Evolutionary conservation across 2,113 vertebrate genomes (phyloP).

Genomic region (Crypturellus undulatus): DNA sequence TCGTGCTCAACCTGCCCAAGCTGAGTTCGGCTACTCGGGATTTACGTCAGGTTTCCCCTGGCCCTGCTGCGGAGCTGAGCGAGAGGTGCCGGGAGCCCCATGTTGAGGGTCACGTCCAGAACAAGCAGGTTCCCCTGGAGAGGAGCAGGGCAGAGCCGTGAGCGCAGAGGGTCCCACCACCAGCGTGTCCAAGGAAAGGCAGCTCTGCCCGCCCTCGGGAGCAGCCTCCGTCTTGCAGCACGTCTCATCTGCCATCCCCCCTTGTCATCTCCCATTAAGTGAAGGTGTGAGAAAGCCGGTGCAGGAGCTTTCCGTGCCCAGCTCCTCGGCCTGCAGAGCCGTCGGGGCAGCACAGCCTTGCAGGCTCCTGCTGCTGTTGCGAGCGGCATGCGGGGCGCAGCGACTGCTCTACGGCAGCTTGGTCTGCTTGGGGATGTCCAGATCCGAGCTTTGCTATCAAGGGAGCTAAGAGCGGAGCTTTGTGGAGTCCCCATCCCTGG

Average conservation of each 20-base stretch:
- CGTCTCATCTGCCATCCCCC: neutral
- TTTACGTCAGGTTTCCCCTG: rapidly evolving
- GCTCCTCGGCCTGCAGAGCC: neutral
- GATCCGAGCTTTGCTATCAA: neutral
- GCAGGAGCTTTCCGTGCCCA: neutral
- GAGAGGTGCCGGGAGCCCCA: rapidly evolving
- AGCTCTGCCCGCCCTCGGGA: neutral
- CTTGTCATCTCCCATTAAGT: neutral
- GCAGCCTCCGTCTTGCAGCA: neutral
- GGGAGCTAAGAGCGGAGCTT: neutral
- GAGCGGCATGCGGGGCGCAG: neutral
- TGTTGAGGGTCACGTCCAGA: neutral
- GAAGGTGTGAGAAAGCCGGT: neutral
- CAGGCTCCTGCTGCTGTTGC: neutral
- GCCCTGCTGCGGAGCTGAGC: neutral
- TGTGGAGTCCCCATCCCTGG: too few species aligned
- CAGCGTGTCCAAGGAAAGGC: neutral
- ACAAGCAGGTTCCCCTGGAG: neutral
- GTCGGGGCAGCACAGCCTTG: neutral
- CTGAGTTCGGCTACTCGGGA: neutral
- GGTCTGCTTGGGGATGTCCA: neutral
- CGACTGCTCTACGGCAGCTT: neutral
- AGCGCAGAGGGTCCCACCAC: neutral
- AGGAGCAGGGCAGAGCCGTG: neutral
- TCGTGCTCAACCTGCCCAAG: neutral